Evolutionary conservation across 2,113 vertebrate species (phyloP), one percentile per base, ranked within the genome.

Genomic region (Aythya baeri): DNA sequence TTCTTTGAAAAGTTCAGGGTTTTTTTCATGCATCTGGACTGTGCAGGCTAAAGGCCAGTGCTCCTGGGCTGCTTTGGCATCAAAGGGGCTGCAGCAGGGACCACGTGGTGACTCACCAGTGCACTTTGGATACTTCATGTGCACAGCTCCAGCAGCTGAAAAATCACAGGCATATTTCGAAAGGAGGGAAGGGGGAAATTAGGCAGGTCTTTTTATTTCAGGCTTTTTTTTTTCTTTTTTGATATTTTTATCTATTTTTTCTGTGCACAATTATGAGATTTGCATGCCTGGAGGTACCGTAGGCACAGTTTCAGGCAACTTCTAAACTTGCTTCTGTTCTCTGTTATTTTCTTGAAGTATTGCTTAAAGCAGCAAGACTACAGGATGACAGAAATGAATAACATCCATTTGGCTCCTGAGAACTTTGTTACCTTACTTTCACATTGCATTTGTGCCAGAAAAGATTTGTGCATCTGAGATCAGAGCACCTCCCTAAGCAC

Each of bases 401-500:
- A 94, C 74, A 81, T 49, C 27, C 58, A 55, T 67, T 82, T 94
- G 91, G 68, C 68, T 91, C 54, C 66, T 34, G 57, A 93, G 61
- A 72, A 72, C 13, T 62, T 70, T 84, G 44, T 21, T 91, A 57
- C 26, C 57, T 86, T 90, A 65, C 21, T 89, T 94, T 81, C 85
- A 75, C 52, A 43, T 8, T 32, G 58, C 29, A 25, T 80, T 92
- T 91, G 66, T 88, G 80, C 83, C 91, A 94, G 76, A 65, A 91
- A 63, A 77, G 55, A 41, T 80, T 71, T 91, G 36, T 74, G 38
- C 65, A 52, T 90, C 61, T 78, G 68, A 55, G 55, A 63, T 41
- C 72, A 88, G 32, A 88, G 83, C 63, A 83, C 41, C 68, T 93
- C 68, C 78, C 84, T 78, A 84, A 92, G 83, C 83, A 91, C 81